These are phyloP conservation scores for Eumacrocentrus americanus DNA, from an alignment of 2,888 invertebrate genomes.

Conservation along the genomic window DNA sequence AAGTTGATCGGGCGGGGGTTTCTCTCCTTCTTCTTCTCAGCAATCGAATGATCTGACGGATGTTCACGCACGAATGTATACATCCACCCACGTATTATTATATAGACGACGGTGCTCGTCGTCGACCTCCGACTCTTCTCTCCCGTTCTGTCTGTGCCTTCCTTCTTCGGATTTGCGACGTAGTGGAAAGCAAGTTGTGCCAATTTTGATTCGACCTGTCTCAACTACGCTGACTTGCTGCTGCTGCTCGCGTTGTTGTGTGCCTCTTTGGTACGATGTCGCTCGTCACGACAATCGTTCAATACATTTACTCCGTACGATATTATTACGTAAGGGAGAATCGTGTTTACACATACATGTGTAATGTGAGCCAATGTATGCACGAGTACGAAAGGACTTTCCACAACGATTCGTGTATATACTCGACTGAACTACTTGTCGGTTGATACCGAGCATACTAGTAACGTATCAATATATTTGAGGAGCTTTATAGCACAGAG, in stretches of 20 bases:
- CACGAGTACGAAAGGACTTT: background rate
- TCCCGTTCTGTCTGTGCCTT: background rate
- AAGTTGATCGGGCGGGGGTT: constrained; percentile 13
- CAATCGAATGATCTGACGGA: constrained; percentile 7
- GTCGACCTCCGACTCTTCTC: background rate
- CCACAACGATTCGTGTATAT: background rate
- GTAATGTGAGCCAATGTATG: background rate
- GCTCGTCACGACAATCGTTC: background rate
- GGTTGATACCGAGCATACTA: background rate
- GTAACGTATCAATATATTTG: too few species aligned
- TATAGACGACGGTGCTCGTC: background rate
- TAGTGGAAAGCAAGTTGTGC: constrained; percentile 32
- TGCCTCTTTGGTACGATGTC: background rate
- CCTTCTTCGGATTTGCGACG: background rate
- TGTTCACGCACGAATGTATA: background rate
- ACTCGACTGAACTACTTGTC: background rate
- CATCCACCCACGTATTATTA: constrained; percentile 2
- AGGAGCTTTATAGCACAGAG: too few species aligned
- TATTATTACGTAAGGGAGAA: constrained; percentile 16
- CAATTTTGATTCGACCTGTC: constrained; percentile 35
- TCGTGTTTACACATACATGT: background rate
- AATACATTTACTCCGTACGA: background rate
- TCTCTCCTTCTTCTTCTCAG: constrained; percentile 12
- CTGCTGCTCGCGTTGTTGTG: constrained; percentile 1
- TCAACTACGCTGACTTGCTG: constrained; percentile 17